Conservation (phyloP, 30 jellyfish, hydroid and myxozoan species). For the Cassiopea andromeda region DNA sequence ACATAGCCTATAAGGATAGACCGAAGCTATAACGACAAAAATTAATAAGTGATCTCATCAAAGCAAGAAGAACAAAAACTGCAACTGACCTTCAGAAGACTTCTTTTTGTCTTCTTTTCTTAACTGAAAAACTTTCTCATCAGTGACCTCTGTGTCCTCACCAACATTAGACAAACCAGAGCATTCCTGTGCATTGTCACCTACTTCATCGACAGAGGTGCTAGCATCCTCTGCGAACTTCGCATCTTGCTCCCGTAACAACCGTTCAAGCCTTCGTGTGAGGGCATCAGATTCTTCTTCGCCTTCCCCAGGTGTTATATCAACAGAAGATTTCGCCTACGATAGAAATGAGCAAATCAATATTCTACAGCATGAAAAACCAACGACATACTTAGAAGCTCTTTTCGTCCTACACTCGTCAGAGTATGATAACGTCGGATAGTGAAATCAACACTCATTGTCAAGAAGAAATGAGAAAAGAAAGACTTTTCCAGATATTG, state of each 20-base stretch:
- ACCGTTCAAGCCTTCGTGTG: slow-evolving; percentile 26
- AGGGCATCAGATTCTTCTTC: neutral
- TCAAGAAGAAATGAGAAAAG: too few species aligned
- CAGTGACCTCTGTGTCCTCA: neutral
- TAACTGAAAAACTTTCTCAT: neutral
- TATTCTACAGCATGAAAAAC: neutral
- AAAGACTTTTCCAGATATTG: too few species aligned
- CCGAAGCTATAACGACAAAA: too few species aligned
- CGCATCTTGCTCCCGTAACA: slow-evolving; percentile 14
- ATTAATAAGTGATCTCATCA: too few species aligned
- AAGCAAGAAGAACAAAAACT: neutral
- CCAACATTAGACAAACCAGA: neutral
- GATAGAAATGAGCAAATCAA: neutral
- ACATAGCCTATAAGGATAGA: too few species aligned
- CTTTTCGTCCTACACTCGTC: too few species aligned
- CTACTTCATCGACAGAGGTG: neutral
- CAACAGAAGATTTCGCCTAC: neutral
- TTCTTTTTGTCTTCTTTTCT: neutral
- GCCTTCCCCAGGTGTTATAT: neutral
- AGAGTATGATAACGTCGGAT: too few species aligned
- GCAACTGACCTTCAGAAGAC: neutral
- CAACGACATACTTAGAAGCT: too few species aligned
- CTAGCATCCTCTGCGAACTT: neutral
- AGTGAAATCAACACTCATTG: too few species aligned
- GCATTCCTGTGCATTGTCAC: neutral